Conservation (phyloP, 2,888 invertebrate genomes). For the Dexiosoma caninum region DNA sequence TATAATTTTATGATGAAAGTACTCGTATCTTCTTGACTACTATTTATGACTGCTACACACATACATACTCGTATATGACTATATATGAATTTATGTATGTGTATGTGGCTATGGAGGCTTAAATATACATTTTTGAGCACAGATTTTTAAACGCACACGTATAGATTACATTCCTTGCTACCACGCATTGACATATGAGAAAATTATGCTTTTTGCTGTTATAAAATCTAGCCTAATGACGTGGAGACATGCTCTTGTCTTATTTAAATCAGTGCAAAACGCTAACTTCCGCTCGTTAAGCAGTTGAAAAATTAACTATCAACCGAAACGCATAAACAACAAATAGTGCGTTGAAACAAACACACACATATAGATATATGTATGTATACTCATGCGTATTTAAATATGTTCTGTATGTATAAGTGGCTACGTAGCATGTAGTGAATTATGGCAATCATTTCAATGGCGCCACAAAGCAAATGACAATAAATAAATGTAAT, state of each 20-base stretch:
- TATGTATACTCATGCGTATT: background rate
- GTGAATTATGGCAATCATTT: constrained; percentile 69
- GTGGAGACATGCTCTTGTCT: constrained; percentile 67
- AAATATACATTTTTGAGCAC: background rate
- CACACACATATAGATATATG: background rate
- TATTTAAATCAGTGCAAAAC: constrained; percentile 75
- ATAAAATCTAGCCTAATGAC: constrained; percentile 43
- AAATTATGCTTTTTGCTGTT: constrained; percentile 43
- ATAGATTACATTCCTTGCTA: background rate
- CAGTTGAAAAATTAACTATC: constrained; percentile 76
- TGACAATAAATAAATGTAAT: constrained; percentile 76
- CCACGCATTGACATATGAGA: constrained; percentile 52
- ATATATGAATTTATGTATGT: no score
- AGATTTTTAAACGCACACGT: background rate
- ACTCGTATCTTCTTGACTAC: background rate
- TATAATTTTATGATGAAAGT: constrained; percentile 30
- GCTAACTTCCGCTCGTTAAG: constrained; percentile 76
- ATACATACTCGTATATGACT: no score
- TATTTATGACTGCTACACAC: background rate
- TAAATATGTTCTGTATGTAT: background rate
- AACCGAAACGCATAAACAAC: constrained; percentile 8
- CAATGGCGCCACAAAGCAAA: constrained; percentile 74
- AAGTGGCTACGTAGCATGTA: constrained; percentile 14
- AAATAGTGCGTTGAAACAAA: constrained; percentile 25
- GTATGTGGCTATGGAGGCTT: no score